Conservation (phyloP, 2,888 invertebrate genomes). For the Doris montereyensis region DNA sequence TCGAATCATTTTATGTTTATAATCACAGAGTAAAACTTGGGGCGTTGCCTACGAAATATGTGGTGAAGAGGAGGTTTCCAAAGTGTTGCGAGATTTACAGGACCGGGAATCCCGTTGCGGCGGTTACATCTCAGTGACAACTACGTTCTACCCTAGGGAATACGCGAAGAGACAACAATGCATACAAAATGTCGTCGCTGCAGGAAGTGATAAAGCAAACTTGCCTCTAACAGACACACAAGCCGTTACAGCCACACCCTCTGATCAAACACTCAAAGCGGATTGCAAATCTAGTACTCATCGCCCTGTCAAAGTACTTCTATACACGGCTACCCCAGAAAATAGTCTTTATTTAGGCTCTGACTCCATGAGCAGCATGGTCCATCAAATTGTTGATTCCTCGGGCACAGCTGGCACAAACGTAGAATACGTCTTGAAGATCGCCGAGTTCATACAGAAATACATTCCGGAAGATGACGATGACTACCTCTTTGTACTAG, state of each 20-base stretch:
- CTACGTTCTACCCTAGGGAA: conserved; percentile 39
- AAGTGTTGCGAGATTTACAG: conserved; percentile 38
- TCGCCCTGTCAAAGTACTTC: conserved; percentile 5
- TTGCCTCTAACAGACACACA: background rate
- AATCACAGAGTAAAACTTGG: conserved; percentile 33
- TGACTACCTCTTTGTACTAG: conserved; percentile 40
- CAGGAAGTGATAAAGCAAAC: background rate
- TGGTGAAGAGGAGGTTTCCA: conserved; percentile 35
- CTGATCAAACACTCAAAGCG: background rate
- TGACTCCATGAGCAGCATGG: conserved; percentile 36
- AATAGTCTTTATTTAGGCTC: conserved; percentile 40
- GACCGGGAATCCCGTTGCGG: conserved; percentile 35
- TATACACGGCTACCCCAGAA: conserved; percentile 38
- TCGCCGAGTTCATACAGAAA: conserved; percentile 37
- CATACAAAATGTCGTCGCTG: background rate
- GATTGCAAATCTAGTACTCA: conserved; percentile 1
- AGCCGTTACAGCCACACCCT: too few relatives aligned
- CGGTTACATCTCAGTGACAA: conserved; percentile 36
- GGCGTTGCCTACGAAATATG: conserved; percentile 43
- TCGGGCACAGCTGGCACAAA: conserved; percentile 38
- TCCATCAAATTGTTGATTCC: conserved; percentile 38
- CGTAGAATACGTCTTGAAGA: conserved; percentile 43
- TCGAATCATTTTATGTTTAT: too few relatives aligned
- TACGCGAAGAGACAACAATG: background rate
- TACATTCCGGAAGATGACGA: conserved; percentile 44